These are phyloP conservation scores for Paradisaea rubra DNA, from an alignment of 2,113 vertebrate genomes.

Conservation along the genomic window DNA sequence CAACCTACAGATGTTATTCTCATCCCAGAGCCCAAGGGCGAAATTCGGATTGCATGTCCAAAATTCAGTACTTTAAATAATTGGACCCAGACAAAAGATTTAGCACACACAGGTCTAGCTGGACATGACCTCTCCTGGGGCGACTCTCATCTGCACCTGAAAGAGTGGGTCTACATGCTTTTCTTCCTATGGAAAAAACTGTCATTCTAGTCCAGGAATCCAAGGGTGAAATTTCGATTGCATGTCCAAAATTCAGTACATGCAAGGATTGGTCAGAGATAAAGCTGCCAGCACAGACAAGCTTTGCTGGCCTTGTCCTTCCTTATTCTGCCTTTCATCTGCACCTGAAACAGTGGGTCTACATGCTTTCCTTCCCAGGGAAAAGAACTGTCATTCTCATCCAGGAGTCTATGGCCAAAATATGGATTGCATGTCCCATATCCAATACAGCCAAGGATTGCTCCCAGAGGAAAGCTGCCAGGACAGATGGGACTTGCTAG, in stretches of 20 bases:
- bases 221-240: neutral
- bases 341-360: neutral
- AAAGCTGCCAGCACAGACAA: neutral
- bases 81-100: neutral
- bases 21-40: neutral
- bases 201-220: neutral
- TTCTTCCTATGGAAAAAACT: neutral
- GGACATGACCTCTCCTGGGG: neutral
- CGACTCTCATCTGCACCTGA: neutral
- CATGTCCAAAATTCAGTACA: neutral
- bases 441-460: neutral
- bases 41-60: neutral
- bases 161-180: neutral
- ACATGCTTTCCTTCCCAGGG: neutral
- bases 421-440: neutral
- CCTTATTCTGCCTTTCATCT: neutral
- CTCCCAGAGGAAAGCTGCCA: neutral
- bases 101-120: neutral
- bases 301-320: neutral
- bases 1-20: neutral
- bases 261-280: neutral
- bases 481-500: neutral
- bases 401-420: neutral
- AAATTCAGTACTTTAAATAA: neutral
- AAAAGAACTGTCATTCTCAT: neutral